These are phyloP conservation scores for Drosophila tanythrix DNA, from an alignment of 2,888 invertebrate species.

Conservation along the genomic window DNA sequence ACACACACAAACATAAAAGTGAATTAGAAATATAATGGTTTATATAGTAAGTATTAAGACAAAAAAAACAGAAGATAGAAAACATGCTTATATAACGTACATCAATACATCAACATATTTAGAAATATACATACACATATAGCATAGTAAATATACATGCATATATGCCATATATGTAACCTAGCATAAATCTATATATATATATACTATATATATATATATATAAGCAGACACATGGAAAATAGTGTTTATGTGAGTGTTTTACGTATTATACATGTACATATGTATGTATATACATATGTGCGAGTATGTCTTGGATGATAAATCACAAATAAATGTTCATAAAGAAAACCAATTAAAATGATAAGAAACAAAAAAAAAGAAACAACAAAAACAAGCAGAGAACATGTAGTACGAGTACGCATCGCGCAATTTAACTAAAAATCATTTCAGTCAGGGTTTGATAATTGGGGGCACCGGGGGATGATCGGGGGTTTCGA, in stretches of 20 bases:
- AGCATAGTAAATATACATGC: constrained; percentile 15
- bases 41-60: constrained; percentile 37
- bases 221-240: constrained; percentile 1
- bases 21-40: constrained; percentile 28
- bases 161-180: constrained; percentile 16
- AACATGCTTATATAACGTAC: constrained; percentile 47
- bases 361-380: constrained; percentile 44
- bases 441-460: constrained; percentile 37
- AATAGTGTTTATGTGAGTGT: constrained; percentile 6
- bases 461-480: constrained; percentile 14
- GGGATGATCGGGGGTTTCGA: constrained; percentile 14
- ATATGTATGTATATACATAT: constrained; percentile 14
- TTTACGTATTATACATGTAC: constrained; percentile 7
- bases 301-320: constrained; percentile 58
- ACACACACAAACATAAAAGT: constrained; percentile 15
- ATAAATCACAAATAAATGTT: constrained; percentile 69
- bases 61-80: neutral
- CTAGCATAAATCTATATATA: constrained; percentile 23
- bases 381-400: constrained; percentile 6
- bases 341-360: constrained; percentile 67
- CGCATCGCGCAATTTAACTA: constrained; percentile 58
- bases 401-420: constrained; percentile 32
- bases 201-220: neutral
- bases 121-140: constrained; percentile 26
- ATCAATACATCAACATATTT: constrained; percentile 28